Evolutionary conservation across 2,113 vertebrate genomes (phyloP).

Genomic region (Pavo muticus): DNA sequence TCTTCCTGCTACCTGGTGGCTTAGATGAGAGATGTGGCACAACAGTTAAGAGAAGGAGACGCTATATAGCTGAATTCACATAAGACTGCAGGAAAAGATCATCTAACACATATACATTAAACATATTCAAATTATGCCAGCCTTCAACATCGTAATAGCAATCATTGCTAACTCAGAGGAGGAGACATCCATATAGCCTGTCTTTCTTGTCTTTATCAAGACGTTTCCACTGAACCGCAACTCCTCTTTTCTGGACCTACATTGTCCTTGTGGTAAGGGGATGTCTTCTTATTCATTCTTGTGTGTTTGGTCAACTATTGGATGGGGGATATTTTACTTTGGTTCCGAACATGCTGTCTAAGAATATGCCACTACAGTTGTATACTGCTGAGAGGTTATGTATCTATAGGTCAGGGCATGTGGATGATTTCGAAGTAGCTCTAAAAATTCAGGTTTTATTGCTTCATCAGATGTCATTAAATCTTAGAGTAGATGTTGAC

Average conservation of each 20-base stretch:
- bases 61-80: background rate
- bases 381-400: background rate
- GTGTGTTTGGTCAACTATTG: background rate
- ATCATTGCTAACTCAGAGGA: background rate
- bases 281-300: background rate
- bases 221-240: background rate
- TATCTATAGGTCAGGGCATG: background rate
- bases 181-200: accelerated
- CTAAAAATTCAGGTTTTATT: background rate
- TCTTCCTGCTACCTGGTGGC: background rate
- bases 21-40: background rate
- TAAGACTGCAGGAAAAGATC: background rate
- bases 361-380: accelerated
- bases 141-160: background rate
- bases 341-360: background rate
- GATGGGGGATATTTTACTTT: background rate
- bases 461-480: background rate
- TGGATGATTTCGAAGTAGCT: background rate
- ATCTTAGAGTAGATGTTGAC: background rate
- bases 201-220: background rate
- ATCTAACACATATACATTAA: background rate
- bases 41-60: background rate
- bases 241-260: background rate
- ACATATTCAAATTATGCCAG: background rate
- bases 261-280: accelerated